Evolutionary conservation across 2,113 vertebrate species (phyloP).

Genomic region (Macquaria ambigua): DNA sequence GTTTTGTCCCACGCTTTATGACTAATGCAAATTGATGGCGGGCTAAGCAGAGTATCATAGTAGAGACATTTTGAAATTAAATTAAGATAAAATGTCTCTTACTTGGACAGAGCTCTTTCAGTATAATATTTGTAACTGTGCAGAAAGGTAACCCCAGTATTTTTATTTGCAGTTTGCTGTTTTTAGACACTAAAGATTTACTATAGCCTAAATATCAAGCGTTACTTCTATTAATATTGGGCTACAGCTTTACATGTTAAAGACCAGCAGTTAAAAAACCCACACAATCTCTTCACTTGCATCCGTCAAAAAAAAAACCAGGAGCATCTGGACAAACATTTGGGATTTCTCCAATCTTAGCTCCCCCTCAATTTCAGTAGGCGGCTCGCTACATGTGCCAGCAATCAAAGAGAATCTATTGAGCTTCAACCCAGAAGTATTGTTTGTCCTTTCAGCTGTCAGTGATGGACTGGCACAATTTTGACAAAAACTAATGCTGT

Average conservation of each 20-base stretch:
- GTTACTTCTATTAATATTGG: neutral
- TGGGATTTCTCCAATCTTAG: slow-evolving; percentile 27
- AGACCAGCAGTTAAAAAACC: neutral
- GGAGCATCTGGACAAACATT: slow-evolving; percentile 15
- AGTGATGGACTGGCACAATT: slow-evolving; percentile 12
- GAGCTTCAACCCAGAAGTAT: slow-evolving; percentile 18
- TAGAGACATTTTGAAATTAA: neutral
- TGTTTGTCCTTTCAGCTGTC: slow-evolving; percentile 40
- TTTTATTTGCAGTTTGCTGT: neutral
- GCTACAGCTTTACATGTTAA: neutral
- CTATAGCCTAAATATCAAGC: slow-evolving; percentile 2
- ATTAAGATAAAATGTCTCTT: slow-evolving; percentile 11
- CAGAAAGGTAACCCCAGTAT: neutral
- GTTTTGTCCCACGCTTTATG: slow-evolving; percentile 10
- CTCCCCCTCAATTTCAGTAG: slow-evolving; percentile 17
- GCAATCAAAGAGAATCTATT: slow-evolving; percentile 40
- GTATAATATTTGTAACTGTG: neutral
- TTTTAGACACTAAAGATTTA: neutral
- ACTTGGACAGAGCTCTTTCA: slow-evolving; percentile 5
- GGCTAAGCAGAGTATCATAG: neutral
- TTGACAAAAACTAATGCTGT: neutral
- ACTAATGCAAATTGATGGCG: slow-evolving; percentile 23
- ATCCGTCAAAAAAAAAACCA: neutral
- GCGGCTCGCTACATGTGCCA: neutral
- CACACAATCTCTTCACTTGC: neutral